phyloP scores from a whole-genome alignment of 2,113 vertebrate species.

The Ochotona curzoniae region DNA sequence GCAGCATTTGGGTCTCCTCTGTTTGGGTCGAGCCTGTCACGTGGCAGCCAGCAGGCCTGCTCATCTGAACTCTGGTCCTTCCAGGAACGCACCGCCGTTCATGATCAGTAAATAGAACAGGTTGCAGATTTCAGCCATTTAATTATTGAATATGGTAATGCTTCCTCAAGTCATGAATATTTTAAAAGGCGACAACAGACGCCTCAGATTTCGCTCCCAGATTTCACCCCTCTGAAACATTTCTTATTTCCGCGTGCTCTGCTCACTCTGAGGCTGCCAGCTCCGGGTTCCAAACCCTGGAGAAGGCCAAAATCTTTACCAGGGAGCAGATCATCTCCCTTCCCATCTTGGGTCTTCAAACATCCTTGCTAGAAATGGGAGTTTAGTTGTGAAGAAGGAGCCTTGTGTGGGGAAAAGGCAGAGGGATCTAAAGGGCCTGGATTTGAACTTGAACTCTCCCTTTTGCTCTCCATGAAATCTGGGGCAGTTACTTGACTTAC shows the following conservation, averaged over 20 bases:
- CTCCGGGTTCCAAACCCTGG: not conserved
- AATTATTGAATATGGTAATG: slow-evolving; percentile 55
- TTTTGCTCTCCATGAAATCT: not conserved
- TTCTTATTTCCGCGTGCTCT: not conserved
- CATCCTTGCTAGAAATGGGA: slow-evolving; percentile 20
- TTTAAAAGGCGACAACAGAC: slow-evolving; percentile 29
- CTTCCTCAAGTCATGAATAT: slow-evolving; percentile 52
- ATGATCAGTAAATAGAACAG: slow-evolving; percentile 2
- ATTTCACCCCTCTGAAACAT: slow-evolving; percentile 36
- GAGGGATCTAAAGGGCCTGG: not conserved
- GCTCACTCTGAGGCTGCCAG: fast-evolving
- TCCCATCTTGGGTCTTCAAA: not conserved
- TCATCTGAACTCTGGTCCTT: slow-evolving; percentile 44
- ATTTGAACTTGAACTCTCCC: not conserved
- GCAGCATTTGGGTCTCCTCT: slow-evolving; percentile 62
- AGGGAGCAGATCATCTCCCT: slow-evolving; percentile 2
- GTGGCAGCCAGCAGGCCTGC: slow-evolving; percentile 6
- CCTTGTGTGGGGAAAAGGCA: not conserved
- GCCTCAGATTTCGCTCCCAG: slow-evolving; percentile 24
- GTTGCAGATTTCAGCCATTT: slow-evolving; percentile 58
- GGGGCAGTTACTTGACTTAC: not conserved
- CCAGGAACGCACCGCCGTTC: not conserved
- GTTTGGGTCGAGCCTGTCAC: not conserved
- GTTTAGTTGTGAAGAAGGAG: not conserved
- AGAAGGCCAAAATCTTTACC: not conserved